These are phyloP conservation scores for Ernsta delagoae DNA, from an alignment of 2,888 invertebrate genomes.

Conservation along the genomic window DNA sequence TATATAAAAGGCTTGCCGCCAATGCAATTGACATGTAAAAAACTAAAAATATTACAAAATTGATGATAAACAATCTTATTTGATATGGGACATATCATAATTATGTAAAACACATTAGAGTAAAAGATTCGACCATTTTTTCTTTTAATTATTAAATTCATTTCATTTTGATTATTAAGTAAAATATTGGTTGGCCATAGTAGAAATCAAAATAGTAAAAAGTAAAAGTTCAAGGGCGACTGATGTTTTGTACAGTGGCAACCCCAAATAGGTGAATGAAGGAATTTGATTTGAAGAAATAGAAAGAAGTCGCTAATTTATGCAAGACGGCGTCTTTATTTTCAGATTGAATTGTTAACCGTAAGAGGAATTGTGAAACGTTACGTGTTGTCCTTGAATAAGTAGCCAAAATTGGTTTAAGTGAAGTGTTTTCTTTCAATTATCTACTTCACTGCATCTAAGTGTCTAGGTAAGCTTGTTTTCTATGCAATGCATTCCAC, in stretches of 20 bases:
- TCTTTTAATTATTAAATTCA: no score
- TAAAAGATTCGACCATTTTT: no score
- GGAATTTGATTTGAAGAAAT: slow-evolving; percentile 74
- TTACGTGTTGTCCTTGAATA: slow-evolving; percentile 64
- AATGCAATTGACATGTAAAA: no score
- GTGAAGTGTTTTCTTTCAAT: slow-evolving; percentile 51
- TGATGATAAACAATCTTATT: no score
- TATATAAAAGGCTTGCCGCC: no score
- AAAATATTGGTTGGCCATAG: no score
- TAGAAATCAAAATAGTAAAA: no score
- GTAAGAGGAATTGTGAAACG: slow-evolving; percentile 68
- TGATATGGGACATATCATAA: no score
- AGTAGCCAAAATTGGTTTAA: slow-evolving; percentile 51
- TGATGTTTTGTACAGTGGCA: slow-evolving; percentile 45
- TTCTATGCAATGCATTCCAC: slow-evolving; percentile 70
- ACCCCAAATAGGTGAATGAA: slow-evolving; percentile 66
- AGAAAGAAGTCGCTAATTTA: slow-evolving; percentile 79
- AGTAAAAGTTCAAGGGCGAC: no score
- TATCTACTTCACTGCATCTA: slow-evolving; percentile 47
- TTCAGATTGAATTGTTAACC: slow-evolving; percentile 74
- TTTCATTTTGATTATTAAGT: no score
- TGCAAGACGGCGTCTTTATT: slow-evolving; percentile 81
- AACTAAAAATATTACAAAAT: no score
- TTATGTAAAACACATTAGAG: no score
- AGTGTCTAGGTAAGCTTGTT: slow-evolving; percentile 72